phyloP scores from a whole-genome alignment of 1,140 invertebrate genomes.

The Bombus confusus region DNA sequence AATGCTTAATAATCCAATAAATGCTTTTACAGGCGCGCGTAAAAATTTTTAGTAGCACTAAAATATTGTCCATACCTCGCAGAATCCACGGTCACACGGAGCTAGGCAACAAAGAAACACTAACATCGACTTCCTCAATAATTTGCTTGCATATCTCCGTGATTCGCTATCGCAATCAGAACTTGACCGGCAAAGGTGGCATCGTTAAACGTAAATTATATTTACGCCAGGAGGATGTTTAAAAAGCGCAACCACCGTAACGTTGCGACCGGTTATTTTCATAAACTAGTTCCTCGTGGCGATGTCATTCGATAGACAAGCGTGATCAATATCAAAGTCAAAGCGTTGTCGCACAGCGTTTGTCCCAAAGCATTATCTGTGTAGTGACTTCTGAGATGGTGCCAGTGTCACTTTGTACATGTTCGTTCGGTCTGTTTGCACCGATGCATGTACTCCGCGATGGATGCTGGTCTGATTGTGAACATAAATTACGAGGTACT shows the following conservation, averaged over 20 bases:
- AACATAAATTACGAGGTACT: conserved; percentile 61
- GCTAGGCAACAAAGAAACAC: no score
- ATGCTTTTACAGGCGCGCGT: no score
- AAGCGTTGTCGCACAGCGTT: conserved; percentile 13
- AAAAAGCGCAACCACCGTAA: background rate
- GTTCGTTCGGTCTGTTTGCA: conserved; percentile 17
- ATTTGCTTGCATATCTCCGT: no score
- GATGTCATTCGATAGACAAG: background rate
- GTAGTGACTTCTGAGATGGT: conserved; percentile 10
- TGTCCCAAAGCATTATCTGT: background rate
- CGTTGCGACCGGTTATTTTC: background rate
- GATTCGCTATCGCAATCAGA: background rate
- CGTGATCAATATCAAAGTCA: conserved; percentile 28
- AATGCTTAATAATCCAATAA: background rate
- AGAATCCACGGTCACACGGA: no score
- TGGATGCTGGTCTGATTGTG: conserved; percentile 41
- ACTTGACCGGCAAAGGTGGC: background rate
- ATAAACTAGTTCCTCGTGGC: background rate
- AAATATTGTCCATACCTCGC: no score
- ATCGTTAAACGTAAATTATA: background rate
- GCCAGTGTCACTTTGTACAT: background rate
- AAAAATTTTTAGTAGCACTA: no score
- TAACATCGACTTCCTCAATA: no score
- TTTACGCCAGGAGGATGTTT: no score
- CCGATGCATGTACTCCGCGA: conserved; percentile 16